These are phyloP conservation scores for Ephydatia muelleri DNA, from an alignment of 37 sponge, comb jelly and placozoan species.

Conservation along the genomic window DNA sequence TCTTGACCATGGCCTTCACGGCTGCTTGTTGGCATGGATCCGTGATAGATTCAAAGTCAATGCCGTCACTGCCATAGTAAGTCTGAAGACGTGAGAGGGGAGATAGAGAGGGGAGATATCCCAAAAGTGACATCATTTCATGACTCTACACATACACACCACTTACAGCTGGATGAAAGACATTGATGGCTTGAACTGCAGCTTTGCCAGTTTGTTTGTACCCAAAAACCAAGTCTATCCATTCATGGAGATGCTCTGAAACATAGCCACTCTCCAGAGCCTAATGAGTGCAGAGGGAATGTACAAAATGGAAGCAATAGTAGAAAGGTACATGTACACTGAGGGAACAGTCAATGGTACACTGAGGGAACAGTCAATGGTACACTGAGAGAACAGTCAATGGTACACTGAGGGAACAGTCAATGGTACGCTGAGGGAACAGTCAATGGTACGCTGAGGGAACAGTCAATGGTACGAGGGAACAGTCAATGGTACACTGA, in stretches of 20 bases:
- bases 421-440: not conserved
- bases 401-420: not conserved
- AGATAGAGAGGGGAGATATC: not conserved
- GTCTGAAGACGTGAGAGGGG: constrained; percentile 48
- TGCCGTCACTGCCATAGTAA: constrained; percentile 78
- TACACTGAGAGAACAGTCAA: not conserved
- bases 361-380: not conserved
- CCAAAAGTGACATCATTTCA: not conserved
- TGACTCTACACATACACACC: constrained; percentile 4
- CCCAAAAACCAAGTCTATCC: constrained; percentile 98
- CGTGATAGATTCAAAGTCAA: constrained; percentile 70
- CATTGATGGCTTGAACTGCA: constrained; percentile 93
- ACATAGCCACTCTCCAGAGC: constrained; percentile 96
- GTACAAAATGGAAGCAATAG: not conserved
- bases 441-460: too few species aligned
- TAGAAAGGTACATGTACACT: too few species aligned
- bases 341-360: not conserved
- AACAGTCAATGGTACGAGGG: too few species aligned
- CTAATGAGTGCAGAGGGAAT: constrained; percentile 34
- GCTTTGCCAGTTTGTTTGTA: constrained; percentile 91
- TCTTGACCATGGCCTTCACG: constrained; percentile 84
- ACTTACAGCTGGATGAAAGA: constrained; percentile 96
- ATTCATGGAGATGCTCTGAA: constrained; percentile 88
- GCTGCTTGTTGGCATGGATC: constrained; percentile 77
- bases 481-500: too few species aligned